A percentile compares a stretch with the other conserved stretches of the same genome.
Evolutionary conservation across 1,140 invertebrate genomes (phyloP).

Genomic region (Drosophila mayri): DNA sequence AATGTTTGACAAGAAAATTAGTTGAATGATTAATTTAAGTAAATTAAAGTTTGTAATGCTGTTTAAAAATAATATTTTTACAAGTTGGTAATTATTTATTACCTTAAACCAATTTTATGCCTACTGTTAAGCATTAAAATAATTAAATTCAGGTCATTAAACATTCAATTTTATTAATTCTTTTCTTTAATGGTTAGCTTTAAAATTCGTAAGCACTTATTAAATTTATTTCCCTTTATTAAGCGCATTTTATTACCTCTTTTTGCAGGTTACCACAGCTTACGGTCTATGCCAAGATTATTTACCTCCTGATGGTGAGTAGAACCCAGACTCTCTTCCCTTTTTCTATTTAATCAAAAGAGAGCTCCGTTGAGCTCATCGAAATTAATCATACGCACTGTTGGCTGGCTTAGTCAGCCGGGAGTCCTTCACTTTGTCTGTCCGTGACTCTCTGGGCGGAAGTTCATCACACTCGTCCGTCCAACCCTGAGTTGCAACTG

Average conservation of each 20-base stretch:
- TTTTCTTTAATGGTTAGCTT: neutral
- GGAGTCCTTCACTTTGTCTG: constrained; percentile 21
- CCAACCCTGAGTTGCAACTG: neutral
- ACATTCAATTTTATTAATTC: neutral
- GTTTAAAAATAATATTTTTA: neutral
- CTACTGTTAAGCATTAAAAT: neutral
- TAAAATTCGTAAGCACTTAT: neutral
- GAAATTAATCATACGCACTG: constrained; percentile 17
- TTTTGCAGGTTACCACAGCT: constrained; percentile 93
- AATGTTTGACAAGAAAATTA: too few relatives aligned
- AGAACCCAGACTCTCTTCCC: neutral
- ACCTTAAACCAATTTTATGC: too few relatives aligned
- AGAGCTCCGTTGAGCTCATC: neutral
- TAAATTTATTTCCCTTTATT: neutral
- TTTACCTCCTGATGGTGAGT: constrained; percentile 93
- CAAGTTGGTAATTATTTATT: neutral
- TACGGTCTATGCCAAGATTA: constrained; percentile 94
- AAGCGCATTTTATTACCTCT: constrained; percentile 7
- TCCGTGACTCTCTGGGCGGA: constrained; percentile 4
- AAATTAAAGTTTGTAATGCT: too few relatives aligned
- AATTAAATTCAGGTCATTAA: neutral
- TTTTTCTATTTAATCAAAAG: neutral
- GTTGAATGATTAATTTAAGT: too few relatives aligned
- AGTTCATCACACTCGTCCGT: constrained; percentile 31
- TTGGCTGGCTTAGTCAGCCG: constrained; percentile 7